Conservation (phyloP, 2,888 invertebrate genomes). For the Anoncus sp. region DNA sequence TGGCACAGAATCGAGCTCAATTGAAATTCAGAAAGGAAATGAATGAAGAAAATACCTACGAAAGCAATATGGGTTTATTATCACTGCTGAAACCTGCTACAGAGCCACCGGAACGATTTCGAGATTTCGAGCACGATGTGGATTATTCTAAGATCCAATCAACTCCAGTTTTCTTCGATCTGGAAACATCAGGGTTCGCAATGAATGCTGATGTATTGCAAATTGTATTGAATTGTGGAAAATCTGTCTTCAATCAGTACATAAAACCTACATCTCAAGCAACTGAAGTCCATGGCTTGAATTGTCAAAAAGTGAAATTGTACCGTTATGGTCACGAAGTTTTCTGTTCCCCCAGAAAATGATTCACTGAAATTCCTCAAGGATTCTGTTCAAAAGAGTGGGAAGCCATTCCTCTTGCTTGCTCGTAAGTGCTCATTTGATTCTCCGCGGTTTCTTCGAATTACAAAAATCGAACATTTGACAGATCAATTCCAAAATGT, state of each 20-base stretch:
- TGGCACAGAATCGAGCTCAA: too few species aligned
- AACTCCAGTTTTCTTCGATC: conserved; percentile 7
- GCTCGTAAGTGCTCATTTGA: conserved; percentile 31
- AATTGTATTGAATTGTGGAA: not conserved
- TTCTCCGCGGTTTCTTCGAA: conserved; percentile 21
- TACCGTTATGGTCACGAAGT: conserved; percentile 10
- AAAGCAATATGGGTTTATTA: too few species aligned
- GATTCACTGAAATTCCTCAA: not conserved
- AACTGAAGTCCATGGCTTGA: conserved; percentile 12
- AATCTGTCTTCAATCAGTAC: not conserved
- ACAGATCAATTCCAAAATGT: conserved; percentile 11
- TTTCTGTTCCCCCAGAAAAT: not conserved
- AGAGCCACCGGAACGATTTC: too few species aligned
- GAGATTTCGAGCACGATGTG: too few species aligned
- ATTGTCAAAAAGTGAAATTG: not conserved
- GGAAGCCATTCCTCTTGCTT: conserved; percentile 11
- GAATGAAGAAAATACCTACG: too few species aligned
- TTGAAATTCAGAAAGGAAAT: too few species aligned
- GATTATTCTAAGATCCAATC: not conserved
- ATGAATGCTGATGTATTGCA: not conserved
- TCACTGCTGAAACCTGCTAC: too few species aligned
- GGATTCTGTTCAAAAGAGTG: conserved; percentile 21
- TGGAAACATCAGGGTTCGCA: conserved; percentile 10
- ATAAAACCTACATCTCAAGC: not conserved
- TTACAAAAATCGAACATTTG: conserved; percentile 18